Base-by-base conservation (phyloP, 2,797 vertebrate genomes). In the Trachops cirrhosus region DNA sequence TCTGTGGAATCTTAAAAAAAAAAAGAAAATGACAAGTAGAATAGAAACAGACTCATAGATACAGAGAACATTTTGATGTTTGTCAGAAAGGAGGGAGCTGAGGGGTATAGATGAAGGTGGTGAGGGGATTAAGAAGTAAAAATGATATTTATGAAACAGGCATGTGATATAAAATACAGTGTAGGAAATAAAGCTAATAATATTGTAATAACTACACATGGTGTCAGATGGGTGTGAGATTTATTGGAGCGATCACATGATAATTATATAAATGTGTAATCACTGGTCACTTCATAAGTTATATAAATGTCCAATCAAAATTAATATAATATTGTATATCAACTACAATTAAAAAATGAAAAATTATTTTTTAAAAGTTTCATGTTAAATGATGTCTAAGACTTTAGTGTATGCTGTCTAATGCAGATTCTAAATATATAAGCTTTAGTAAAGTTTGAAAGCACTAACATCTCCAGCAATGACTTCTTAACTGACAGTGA, bases 331-430 rank as follows among this genome's bases (percentile, higher is more conserved):
- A 18, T 29, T 74, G 44, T 50, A 50, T 21, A 29, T 75, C 64
- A 75, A 34, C 46, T 75, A 3, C 46, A 75, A n/a, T 21, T 75
- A 9, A 75, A 75, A 50, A 48, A 50, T 74, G 16, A 74, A 74
- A 46, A 74, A 32, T 5, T 48, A 74, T 48, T 74, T 74, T 46
- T 19, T 5, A 32, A 74, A 46, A 32, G 16, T 74, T 46, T 74
- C 22, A 32, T 64, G 22, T 73, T 91, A 96, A 96, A 29, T 34
- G 11, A 75, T 57, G 94, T 91, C 52, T 50, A 90, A 96, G 52
- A 44, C 46, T 85, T 93, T 91, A 89, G 18, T 50, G 9, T 57
- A 37, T 64, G 14, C 19, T 79, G 5, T 57, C 37, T 46, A 89
- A 8, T 37, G 5, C 41, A 57, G n/a, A 46, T 10, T 89, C 41